Conservation (phyloP, 2,888 invertebrate genomes). For the Ochropleura plecta region DNA sequence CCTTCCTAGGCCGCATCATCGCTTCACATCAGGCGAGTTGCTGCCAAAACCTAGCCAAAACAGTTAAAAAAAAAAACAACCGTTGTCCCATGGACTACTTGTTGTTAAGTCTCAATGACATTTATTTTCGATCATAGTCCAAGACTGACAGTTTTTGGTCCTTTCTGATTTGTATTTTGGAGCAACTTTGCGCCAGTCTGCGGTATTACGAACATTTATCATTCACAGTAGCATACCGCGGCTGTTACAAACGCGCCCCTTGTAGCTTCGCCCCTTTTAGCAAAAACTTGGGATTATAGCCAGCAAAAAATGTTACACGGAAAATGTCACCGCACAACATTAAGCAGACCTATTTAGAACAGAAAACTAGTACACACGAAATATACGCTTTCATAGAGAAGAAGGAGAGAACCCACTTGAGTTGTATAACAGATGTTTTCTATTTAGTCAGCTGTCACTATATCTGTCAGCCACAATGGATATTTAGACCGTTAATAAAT, state of each 20-base stretch:
- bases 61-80: no score
- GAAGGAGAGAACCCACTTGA: conserved; percentile 46
- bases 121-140: background rate
- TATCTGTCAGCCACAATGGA: conserved; percentile 55
- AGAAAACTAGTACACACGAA: conserved; percentile 28
- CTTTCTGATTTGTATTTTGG: conserved; percentile 32
- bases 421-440: conserved; percentile 60
- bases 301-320: conserved; percentile 51
- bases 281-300: conserved; percentile 48
- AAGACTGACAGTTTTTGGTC: background rate
- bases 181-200: conserved; percentile 23
- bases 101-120: background rate
- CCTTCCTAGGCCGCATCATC: no score
- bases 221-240: conserved; percentile 36
- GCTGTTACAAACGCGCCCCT: conserved; percentile 49
- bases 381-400: conserved; percentile 38
- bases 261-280: conserved; percentile 40
- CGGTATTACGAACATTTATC: conserved; percentile 52
- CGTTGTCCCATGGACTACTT: background rate
- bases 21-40: no score
- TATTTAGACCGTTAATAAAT: conserved; percentile 59
- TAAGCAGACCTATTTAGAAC: conserved; percentile 49
- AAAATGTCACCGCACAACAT: conserved; percentile 54
- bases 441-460: conserved; percentile 64
- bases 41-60: no score